phyloP scores from a whole-genome alignment of 2,113 vertebrate species.

The Aleadryas rufinucha region DNA sequence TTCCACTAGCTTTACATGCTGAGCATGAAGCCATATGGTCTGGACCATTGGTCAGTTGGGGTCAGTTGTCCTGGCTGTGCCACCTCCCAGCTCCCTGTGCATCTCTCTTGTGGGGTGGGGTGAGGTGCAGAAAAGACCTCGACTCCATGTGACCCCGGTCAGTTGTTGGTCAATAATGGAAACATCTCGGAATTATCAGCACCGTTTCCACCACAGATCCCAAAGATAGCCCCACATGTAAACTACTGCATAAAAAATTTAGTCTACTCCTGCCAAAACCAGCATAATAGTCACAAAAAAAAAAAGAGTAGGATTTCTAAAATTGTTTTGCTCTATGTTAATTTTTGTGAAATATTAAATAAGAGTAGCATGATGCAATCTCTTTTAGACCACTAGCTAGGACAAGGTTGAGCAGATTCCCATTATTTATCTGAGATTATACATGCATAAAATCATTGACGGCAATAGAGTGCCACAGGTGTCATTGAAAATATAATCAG shows the following conservation, averaged over 20 bases:
- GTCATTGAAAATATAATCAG: background rate
- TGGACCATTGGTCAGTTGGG: rapidly evolving
- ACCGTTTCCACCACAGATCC: background rate
- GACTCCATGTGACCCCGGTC: background rate
- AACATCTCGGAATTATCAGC: background rate
- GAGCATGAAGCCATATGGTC: rapidly evolving
- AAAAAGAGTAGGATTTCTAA: background rate
- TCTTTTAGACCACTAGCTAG: background rate
- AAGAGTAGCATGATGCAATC: background rate
- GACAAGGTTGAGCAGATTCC: background rate
- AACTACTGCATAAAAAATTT: background rate
- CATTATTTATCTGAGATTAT: background rate
- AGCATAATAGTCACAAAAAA: background rate
- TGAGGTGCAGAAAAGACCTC: background rate
- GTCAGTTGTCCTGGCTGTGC: background rate
- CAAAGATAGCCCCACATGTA: background rate
- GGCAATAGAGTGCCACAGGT: background rate
- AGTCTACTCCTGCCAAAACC: background rate
- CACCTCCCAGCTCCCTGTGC: background rate
- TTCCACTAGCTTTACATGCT: background rate
- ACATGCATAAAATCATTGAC: background rate
- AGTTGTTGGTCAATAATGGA: background rate
- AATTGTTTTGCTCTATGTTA: background rate
- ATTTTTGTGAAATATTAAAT: background rate
- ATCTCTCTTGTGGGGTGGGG: rapidly evolving